Evolutionary conservation across 2,797 vertebrate species (phyloP).

Genomic region (Hafferia zeledoni): DNA sequence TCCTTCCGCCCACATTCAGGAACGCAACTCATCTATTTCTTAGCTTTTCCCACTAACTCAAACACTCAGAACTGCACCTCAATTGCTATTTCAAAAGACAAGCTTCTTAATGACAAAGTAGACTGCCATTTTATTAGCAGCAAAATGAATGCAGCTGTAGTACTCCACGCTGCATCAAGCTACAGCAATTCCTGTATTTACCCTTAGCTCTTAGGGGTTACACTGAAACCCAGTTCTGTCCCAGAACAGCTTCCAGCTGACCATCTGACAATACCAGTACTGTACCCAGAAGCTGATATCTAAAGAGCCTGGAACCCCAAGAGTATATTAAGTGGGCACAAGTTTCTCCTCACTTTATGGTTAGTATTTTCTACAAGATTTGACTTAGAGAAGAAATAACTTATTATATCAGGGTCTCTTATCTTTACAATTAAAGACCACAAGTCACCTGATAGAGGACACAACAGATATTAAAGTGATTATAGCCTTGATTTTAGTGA

Average conservation of each 20-base stretch:
- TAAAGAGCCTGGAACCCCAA: not conserved
- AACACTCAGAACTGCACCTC: constrained; percentile 34
- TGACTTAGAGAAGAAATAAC: constrained; percentile 25
- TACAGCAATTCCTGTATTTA: not conserved
- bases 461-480: constrained; percentile 35
- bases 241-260: not conserved
- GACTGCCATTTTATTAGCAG: constrained; percentile 18
- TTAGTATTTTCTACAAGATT: not conserved
- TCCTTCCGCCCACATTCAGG: not conserved
- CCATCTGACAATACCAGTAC: not conserved
- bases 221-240: not conserved
- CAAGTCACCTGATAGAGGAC: constrained; percentile 22
- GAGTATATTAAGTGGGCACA: not conserved
- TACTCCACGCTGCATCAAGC: not conserved
- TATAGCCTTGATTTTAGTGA: constrained; percentile 14
- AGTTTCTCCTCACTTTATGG: not conserved
- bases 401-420: not conserved
- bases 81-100: constrained; percentile 51
- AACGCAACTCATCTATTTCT: constrained; percentile 11
- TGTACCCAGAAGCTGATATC: not conserved
- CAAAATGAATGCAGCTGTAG: not conserved
- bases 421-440: not conserved
- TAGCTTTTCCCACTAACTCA: constrained; percentile 58
- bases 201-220: not conserved
- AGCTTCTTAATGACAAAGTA: constrained; percentile 27